Base-by-base conservation (phyloP, 2,888 invertebrate genomes). In the Spicauda simplicius region DNA sequence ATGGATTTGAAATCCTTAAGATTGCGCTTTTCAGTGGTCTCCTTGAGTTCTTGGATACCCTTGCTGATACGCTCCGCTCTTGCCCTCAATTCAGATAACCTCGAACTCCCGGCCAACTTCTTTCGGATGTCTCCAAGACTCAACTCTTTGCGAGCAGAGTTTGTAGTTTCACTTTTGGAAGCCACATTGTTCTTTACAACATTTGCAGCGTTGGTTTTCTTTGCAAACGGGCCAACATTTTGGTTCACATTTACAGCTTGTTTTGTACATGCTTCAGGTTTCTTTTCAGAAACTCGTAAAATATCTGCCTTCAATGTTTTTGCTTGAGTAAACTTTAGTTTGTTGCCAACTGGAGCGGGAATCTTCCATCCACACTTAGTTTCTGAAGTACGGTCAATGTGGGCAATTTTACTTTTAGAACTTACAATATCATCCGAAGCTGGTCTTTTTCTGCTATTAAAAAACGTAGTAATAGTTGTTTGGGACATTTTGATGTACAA, bases 391-490 rank as follows among this genome's bases (percentile, higher is more conserved):
- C 82, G 77, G 59, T 89, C 87, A 12, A 89, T 74, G 70, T 88
- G 86, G 55, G 86, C 79, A 69, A 89, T 74, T 83, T 95, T 95
- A 82, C 84, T 94, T 84, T 94, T 93, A 64, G 91, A 81, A 85
- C 91, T 83, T 80, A 87, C 76, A 77, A 90, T 81, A 80, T 97
- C 97, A 61, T 97, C 96, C 10, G 91, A 84, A n/a, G 96, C 96
- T 69, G 95, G 94, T 77, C 97, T 94, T 90, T 97, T 97, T 80
- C 97, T 94, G 77, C 95, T 95, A 83, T 94, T 95, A 84, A 97
- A 97, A 93, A 94, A 97, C 72, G 95, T 94, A 71, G 96, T 95
- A 69, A 97, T 94, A 61, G 96, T 96, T 76, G 96, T 95, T 87
- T 97, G 97, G 72, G 97, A 95, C 97, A 97, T 97, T 50, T 50